Percentiles rank a stretch among this genome's conserved stretches.
These are phyloP conservation scores for Ellobius talpinus DNA, from an alignment of 2,113 vertebrate genomes.

Conservation along the genomic window DNA sequence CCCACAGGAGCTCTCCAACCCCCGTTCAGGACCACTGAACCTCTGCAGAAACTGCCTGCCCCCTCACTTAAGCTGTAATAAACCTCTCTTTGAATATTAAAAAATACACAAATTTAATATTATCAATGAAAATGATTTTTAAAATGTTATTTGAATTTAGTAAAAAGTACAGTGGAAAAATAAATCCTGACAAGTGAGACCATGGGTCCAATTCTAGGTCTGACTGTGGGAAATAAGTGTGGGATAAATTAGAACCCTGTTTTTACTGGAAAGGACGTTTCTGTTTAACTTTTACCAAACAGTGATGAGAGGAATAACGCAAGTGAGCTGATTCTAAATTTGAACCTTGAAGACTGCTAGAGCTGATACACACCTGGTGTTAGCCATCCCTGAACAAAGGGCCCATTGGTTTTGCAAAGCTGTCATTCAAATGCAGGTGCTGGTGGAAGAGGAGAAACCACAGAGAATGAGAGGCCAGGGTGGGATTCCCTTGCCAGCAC, in stretches of 20 bases:
- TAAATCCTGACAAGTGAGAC: background rate
- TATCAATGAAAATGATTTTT: background rate
- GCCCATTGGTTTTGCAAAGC: background rate
- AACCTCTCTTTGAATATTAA: background rate
- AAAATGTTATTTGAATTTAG: slow-evolving; percentile 27
- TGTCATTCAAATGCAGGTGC: background rate
- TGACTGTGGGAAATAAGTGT: background rate
- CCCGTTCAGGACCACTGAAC: no score
- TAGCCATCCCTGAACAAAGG: slow-evolving; percentile 8
- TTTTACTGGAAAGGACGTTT: background rate
- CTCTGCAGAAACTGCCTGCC: background rate
- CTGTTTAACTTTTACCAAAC: background rate
- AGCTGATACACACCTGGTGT: background rate
- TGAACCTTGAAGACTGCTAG: background rate
- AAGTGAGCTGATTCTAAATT: slow-evolving; percentile 39
- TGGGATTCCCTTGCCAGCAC: background rate
- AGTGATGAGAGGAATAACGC: background rate
- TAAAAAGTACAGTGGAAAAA: background rate
- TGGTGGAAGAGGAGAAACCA: background rate
- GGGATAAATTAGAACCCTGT: background rate
- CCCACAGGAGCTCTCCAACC: no score
- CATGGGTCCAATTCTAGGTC: background rate
- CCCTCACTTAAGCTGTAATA: no score
- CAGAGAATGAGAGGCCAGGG: background rate
- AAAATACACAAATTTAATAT: background rate